Evolutionary conservation across 2,113 vertebrate species (phyloP), one percentile per base, ranked within the genome.

Genomic region (Paradoxurus hermaphroditus): DNA sequence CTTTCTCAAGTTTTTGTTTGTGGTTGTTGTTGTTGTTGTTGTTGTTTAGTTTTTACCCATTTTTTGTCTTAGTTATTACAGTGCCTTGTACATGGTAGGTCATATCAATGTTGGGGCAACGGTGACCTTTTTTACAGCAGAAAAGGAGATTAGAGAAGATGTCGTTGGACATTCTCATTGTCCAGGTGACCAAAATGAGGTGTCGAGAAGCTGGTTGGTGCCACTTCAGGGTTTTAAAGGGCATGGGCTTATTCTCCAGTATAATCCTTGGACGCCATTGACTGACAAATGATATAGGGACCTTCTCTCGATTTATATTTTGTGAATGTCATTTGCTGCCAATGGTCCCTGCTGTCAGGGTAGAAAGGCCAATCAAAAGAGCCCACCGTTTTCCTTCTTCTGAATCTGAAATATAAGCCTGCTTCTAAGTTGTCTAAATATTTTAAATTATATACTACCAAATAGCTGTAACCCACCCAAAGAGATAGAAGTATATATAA

Each of bases 111-210:
- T 23, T 87, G 16, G n/a, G 4, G 1, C 86, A 23, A 70, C 3
- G 4, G 2, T 31, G n/a, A 3, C 11, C 18, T 16, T 41, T 87
- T 36, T 59, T 59, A 36, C 10, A 79, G 13, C 34, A 9, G 46
- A 15, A 34, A 81, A 39, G n/a, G 49, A 39, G 23, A 1, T 44
- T 39, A 75, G 68, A 36, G 14, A 73, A 36, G 53, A 51, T 73
- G 1, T 36, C 29, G 1, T 79, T 63, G 85, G 46, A 51, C 7
- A 27, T n/a, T 65, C n/a, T n/a, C 51, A 25, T 79, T 73, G 89
- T 68, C 53, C 25, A 96, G 49, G 9, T 89, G 63, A 82, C 11
- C 85, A 72, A 91, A 81, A 51, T 51, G 41, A 86, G 59, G 7
- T 84, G 29, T 23, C 68, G 78, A 36, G 51, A 53, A 67, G 25